Percentiles rank a stretch among this genome's conserved stretches.
phyloP scores from a whole-genome alignment of 2,888 invertebrate species.

The Nycteola revayana region DNA sequence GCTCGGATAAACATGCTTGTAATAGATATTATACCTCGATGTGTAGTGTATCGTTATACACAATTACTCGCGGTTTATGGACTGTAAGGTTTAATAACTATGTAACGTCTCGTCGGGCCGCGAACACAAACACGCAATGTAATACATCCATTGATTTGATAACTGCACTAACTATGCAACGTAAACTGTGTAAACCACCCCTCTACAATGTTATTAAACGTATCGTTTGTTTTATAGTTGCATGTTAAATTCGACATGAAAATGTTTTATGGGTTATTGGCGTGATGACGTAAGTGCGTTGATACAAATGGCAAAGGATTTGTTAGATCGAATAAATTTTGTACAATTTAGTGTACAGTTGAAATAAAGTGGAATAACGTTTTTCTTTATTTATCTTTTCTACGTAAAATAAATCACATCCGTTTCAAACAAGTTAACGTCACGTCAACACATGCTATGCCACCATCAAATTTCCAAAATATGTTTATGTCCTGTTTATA shows the following conservation, averaged over 20 bases:
- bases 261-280: conserved; percentile 36
- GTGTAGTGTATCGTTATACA: conserved; percentile 23
- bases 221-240: conserved; percentile 52
- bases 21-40: conserved; percentile 30
- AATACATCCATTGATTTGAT: conserved; percentile 52
- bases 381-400: no score
- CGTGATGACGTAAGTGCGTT: conserved; percentile 23
- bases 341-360: no score
- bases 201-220: conserved; percentile 51
- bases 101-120: conserved; percentile 33
- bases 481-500: no score
- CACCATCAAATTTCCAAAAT: no score
- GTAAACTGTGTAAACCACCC: conserved; percentile 37
- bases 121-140: conserved; percentile 52
- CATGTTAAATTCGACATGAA: conserved; percentile 55
- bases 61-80: conserved; percentile 34
- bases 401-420: no score
- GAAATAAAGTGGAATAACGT: no score
- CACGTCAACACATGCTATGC: no score
- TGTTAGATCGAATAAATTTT: no score
- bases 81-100: conserved; percentile 18
- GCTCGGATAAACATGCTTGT: conserved; percentile 28
- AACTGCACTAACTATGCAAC: conserved; percentile 45
- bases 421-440: no score
- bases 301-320: conserved; percentile 2